phyloP scores from a whole-genome alignment of 2,888 invertebrate species.

The Linyphia triangularis region DNA sequence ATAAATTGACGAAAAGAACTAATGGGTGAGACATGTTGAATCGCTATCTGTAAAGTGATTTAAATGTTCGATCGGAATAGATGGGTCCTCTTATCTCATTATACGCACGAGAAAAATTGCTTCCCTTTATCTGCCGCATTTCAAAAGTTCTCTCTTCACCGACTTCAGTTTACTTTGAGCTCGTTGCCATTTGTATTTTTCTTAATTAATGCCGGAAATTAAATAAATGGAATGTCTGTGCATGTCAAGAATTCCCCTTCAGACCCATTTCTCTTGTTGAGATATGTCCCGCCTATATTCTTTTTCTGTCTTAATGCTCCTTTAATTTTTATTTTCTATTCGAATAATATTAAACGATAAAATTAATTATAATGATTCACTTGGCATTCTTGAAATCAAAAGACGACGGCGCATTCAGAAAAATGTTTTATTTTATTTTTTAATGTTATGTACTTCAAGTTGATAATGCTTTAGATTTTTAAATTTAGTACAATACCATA shows the following conservation, averaged over 20 bases:
- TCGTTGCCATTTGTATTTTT: conserved; percentile 41
- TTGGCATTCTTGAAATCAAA: neutral
- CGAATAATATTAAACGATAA: neutral
- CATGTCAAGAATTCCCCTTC: neutral
- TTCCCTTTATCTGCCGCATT: conserved; percentile 54
- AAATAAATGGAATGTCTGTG: conserved; percentile 31
- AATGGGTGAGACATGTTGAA: conserved; percentile 46
- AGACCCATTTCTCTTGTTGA: conserved; percentile 23
- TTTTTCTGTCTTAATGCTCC: conserved; percentile 19
- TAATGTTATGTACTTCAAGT: no score
- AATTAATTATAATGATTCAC: conserved; percentile 33
- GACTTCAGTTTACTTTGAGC: conserved; percentile 37
- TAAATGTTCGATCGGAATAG: conserved; percentile 46
- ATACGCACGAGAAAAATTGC: conserved; percentile 38
- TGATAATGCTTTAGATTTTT: no score
- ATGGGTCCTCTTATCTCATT: conserved; percentile 59
- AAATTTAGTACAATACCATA: no score
- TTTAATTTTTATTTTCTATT: conserved; percentile 34
- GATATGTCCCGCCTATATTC: neutral
- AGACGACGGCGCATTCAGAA: neutral
- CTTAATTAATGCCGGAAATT: conserved; percentile 51
- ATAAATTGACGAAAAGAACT: conserved; percentile 30
- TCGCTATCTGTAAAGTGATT: conserved; percentile 53
- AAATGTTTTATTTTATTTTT: neutral
- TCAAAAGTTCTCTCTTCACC: conserved; percentile 37